Evolutionary conservation across 2,113 vertebrate genomes (phyloP), one percentile per base, ranked within the genome.

Genomic region (Poecile atricapillus): DNA sequence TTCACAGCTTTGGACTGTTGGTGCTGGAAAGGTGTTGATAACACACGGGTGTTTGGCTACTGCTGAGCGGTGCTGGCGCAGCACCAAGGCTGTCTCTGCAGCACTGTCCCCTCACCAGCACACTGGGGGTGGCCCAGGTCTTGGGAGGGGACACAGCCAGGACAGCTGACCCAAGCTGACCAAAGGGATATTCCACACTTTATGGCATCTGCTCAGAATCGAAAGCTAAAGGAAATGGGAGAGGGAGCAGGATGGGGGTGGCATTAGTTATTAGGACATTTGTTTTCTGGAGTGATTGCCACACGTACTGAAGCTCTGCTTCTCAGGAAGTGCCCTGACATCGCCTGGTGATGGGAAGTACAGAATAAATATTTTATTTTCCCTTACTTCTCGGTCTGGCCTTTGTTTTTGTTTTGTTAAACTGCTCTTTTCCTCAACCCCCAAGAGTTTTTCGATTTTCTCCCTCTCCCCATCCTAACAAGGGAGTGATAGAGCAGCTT

Each of bases 221-320:
- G 5, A 59, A 73, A 23, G 8, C 67, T 31, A 46, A 31, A 39
- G 7, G 20, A 65, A 75, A 35, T 22, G 25, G 16, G 30, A 49
- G 25, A 3, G 5, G 11, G 7, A 15, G 21, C 13, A 17, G 31
- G 3, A 23, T 37, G 17, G 8, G 17, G 1, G 1, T 59, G 46
- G 18, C 7, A 77, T 60, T 58, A 22, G 1, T 44, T 76, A n/a
- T 44, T 5, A 30, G 10, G 28, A 8, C 5, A 8, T 49, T 75
- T 69, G 13, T 58, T 68, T 69, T 50, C 62, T 31, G 16, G 11
- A 44, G 27, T 23, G 10, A 21, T 24, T 31, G 44, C 10, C 67
- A 5, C 2, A 5, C 1, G 9, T 44, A 37, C 23, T 44, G 35
- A 30, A 52, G 12, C 17, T n/a, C 20, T 64, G 5, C n/a, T 52